Evolutionary conservation across 92 coral and sea anemone species (phyloP), one percentile per base, ranked within the genome.

Genomic region (Montipora capitata): DNA sequence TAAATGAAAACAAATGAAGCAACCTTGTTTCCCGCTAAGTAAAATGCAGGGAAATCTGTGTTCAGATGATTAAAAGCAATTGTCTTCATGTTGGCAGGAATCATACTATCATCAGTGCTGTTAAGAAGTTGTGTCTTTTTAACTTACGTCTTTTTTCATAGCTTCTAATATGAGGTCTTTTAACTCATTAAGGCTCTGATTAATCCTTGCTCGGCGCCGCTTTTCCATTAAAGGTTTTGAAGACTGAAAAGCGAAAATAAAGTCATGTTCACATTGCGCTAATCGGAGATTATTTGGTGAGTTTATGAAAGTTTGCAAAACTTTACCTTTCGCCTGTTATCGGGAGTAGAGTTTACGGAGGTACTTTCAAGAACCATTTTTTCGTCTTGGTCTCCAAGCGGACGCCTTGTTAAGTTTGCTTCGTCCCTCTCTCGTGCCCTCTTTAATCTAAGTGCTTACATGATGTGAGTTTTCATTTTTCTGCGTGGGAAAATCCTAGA

Each of bases 171-270:
- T 93, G 69, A 95, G 91, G 79, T 85, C 80, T 90, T 95, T 95
- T 40, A 95, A 95, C 74, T 95, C 98, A 73, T 90, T 90, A 7
- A 95, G 94, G 67, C 98, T 95, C 51, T 93, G 94, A 68, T 95
- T 95, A 17, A 95, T 95, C 68, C 98, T 73, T 64, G 98, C 98
- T 40, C 98, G 62, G 72, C 98, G 79, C 72, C 98, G 71, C 66
- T 95, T 95, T 43, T 95, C 98, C 98, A 95, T 95, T 65, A 95
- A 72, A 3, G 98, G 98, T 68, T 95, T 95, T 10, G 98, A 91
- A 16, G 96, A 95, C 94, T 93, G 66, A 4, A 76, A 92, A 41
- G 7, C 59, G 52, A 48, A 48, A 48, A 48, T 48, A 1, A 27
- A 27, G 35, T 27, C 35, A 27, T 27, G 35, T 27, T 27, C 35